A percentile compares a stretch with the other conserved stretches of the same genome.
phyloP scores from a whole-genome alignment of 2,888 invertebrate species.

The Parnassius smintheus region DNA sequence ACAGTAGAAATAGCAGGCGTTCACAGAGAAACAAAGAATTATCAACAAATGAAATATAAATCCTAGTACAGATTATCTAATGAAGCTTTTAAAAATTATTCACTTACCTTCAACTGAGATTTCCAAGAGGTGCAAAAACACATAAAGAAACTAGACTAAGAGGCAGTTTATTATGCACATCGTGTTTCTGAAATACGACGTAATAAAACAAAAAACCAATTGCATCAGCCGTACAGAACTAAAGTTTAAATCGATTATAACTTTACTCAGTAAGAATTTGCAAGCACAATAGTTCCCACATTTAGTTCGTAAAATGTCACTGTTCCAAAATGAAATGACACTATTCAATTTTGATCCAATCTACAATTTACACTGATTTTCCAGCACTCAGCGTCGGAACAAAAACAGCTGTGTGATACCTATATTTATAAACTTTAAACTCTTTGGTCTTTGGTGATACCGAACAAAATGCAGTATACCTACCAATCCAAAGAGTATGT shows the following conservation, averaged over 20 bases:
- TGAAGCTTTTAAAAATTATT: background rate
- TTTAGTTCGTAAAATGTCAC: conserved; percentile 61
- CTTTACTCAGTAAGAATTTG: conserved; percentile 53
- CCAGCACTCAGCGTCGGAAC: conserved; percentile 49
- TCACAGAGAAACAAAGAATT: too few species aligned
- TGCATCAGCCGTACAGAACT: conserved; percentile 60
- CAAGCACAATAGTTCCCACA: conserved; percentile 46
- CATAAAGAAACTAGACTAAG: conserved; percentile 14
- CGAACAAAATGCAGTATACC: too few species aligned
- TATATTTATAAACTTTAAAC: too few species aligned
- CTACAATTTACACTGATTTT: conserved; percentile 59
- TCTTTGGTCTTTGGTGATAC: too few species aligned
- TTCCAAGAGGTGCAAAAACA: conserved; percentile 9
- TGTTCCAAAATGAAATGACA: conserved; percentile 56
- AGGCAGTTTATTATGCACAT: conserved; percentile 28
- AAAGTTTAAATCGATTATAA: conserved; percentile 65
- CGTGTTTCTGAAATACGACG: conserved; percentile 61
- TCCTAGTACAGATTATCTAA: background rate
- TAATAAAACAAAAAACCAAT: conserved; percentile 60
- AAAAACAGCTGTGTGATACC: conserved; percentile 75
- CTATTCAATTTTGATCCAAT: conserved; percentile 75
- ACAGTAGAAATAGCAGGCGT: too few species aligned
- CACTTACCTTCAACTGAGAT: conserved; percentile 18
- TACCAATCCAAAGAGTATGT: too few species aligned
- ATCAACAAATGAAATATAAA: too few species aligned